Evolutionary conservation across 2,797 vertebrate species (phyloP).

Genomic region (Muscicapa striata): DNA sequence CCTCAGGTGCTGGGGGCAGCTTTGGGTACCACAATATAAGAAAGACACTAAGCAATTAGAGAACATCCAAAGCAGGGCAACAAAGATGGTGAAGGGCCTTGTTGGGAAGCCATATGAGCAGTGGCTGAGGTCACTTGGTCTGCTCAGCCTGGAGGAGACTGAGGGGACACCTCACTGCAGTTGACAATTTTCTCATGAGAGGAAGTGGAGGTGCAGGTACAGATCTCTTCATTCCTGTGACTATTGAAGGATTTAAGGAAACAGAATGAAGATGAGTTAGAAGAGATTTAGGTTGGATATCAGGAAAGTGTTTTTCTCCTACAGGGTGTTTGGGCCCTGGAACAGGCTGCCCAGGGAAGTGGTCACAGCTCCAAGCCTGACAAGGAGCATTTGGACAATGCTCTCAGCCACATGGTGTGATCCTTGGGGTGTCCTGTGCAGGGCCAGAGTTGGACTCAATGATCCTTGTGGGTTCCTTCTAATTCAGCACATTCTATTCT

Average conservation of each 20-base stretch:
- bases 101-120: fast-evolving
- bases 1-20: fast-evolving
- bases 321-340: background rate
- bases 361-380: background rate
- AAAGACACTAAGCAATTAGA: background rate
- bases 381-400: background rate
- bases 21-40: background rate
- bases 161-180: fast-evolving
- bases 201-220: background rate
- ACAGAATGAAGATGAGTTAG: background rate
- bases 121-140: background rate
- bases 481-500: background rate
- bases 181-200: background rate
- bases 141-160: background rate
- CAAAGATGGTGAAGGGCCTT: background rate
- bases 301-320: background rate
- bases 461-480: background rate
- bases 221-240: background rate
- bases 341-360: background rate
- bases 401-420: too few species aligned
- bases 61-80: background rate
- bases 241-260: background rate
- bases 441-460: background rate
- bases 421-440: background rate
- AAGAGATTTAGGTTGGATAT: background rate